These are phyloP conservation scores for Sinella curviseta DNA, from an alignment of 1,140 invertebrate genomes.

Conservation along the genomic window DNA sequence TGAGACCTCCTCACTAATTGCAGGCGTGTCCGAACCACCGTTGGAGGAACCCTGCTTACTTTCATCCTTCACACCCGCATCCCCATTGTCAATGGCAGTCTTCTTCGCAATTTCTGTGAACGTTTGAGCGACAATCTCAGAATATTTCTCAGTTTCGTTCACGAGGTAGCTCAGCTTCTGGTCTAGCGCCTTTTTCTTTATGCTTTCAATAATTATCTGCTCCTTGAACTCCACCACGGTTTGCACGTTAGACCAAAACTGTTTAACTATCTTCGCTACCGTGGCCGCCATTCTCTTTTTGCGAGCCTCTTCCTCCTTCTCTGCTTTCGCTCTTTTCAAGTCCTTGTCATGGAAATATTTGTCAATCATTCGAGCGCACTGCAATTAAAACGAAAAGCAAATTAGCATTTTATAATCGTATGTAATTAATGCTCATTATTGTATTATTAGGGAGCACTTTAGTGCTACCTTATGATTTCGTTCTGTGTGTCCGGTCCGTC, in stretches of 20 bases:
- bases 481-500: no score
- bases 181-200: slow-evolving; percentile 92
- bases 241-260: slow-evolving; percentile 95
- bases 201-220: slow-evolving; percentile 86
- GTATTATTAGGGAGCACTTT: no score
- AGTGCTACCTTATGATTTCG: no score
- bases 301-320: slow-evolving; percentile 86
- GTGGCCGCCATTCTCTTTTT: slow-evolving; percentile 82
- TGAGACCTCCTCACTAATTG: slow-evolving; percentile 26
- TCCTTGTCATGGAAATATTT: slow-evolving; percentile 96
- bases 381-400: slow-evolving; percentile 31
- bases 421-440: not conserved
- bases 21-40: slow-evolving; percentile 28
- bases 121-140: slow-evolving; percentile 80
- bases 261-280: slow-evolving; percentile 89
- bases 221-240: slow-evolving; percentile 95
- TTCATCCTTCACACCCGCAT: no score
- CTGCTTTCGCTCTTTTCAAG: slow-evolving; percentile 79
- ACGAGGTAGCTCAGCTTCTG: slow-evolving; percentile 98
- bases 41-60: slow-evolving; percentile 15
- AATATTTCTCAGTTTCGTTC: slow-evolving; percentile 97
- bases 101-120: slow-evolving; percentile 54
- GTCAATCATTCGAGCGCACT: slow-evolving; percentile 76
- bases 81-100: not conserved
- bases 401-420: not conserved